Conservation (phyloP, 2,113 vertebrate genomes). For the Trochalopteron elliotii region DNA sequence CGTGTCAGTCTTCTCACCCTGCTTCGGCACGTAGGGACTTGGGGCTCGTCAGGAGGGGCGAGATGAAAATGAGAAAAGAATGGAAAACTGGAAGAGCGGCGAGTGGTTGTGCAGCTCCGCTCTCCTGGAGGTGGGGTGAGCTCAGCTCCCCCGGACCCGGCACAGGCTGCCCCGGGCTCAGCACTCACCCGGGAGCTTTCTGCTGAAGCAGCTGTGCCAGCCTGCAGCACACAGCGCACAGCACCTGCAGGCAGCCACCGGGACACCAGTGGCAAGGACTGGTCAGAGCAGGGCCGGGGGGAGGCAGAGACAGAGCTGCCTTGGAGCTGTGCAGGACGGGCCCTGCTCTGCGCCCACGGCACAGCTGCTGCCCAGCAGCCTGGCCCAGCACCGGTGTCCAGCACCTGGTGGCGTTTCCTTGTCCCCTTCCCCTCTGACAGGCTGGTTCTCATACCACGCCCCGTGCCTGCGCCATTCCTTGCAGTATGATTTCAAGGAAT, state of each 20-base stretch:
- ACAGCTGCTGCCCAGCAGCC: background rate
- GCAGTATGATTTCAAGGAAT: background rate
- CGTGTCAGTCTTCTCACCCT: background rate
- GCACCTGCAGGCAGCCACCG: accelerated
- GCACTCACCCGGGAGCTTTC: accelerated
- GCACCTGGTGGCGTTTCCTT: background rate
- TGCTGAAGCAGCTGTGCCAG: accelerated
- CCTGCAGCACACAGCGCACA: background rate
- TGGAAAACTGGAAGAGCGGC: background rate
- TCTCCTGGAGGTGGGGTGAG: background rate
- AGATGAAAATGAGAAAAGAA: background rate
- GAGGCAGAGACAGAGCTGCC: background rate
- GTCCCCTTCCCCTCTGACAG: background rate
- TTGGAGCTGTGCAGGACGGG: accelerated
- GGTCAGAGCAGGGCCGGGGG: accelerated
- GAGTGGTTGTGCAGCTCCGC: accelerated
- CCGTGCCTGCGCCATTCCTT: accelerated
- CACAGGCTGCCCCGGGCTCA: background rate
- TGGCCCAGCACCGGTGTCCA: accelerated
- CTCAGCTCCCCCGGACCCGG: background rate
- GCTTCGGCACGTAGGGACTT: background rate
- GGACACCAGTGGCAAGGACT: background rate
- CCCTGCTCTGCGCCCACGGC: accelerated
- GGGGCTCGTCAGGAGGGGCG: background rate
- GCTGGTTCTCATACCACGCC: accelerated